Conservation (phyloP, 2,113 vertebrate genomes). For the Aegithalos caudatus region DNA sequence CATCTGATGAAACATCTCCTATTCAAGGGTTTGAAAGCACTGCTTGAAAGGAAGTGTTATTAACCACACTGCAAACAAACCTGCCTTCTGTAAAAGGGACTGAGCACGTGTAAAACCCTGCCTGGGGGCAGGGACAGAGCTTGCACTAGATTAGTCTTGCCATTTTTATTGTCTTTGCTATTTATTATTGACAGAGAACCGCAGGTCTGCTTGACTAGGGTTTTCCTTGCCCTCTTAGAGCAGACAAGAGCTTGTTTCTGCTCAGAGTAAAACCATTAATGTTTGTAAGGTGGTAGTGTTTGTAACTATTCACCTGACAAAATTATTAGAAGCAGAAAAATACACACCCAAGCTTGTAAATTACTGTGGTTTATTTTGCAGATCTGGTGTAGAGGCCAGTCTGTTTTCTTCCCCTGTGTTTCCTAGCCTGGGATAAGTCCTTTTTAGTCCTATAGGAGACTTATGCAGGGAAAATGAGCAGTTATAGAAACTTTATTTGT, state of each 20-base stretch:
- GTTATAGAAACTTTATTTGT: background rate
- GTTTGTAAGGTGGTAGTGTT: background rate
- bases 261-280: background rate
- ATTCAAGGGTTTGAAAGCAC: background rate
- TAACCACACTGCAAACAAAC: conserved; percentile 7
- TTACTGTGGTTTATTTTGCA: background rate
- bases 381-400: background rate
- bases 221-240: background rate
- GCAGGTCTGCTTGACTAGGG: background rate
- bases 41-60: conserved; percentile 17
- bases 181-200: background rate
- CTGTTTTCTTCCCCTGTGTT: background rate
- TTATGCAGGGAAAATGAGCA: background rate
- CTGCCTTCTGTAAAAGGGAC: background rate
- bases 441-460: background rate
- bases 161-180: background rate
- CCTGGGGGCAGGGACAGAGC: background rate
- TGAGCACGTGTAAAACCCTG: background rate
- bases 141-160: background rate
- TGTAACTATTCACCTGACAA: background rate
- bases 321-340: background rate
- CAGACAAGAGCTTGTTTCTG: background rate
- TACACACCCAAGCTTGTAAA: background rate
- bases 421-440: background rate
- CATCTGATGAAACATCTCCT: background rate